These are phyloP conservation scores for Callorhinus ursinus DNA, from an alignment of 2,113 vertebrate genomes.

Conservation along the genomic window DNA sequence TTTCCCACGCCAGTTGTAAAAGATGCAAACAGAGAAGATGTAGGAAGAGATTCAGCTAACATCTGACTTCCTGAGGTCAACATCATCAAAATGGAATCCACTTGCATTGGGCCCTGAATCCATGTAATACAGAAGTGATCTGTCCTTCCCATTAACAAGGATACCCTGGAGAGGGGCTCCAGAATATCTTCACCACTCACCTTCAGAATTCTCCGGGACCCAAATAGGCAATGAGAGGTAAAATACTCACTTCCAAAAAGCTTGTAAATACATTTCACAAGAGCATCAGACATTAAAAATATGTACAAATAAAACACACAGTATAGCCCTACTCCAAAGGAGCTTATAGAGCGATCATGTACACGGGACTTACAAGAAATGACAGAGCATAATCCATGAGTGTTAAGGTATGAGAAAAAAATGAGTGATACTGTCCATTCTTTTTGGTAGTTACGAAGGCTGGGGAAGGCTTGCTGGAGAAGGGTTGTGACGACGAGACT, in stretches of 20 bases:
- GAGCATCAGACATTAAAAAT: neutral
- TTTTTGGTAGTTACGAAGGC: neutral
- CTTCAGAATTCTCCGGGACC: slow-evolving; percentile 2
- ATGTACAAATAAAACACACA: neutral
- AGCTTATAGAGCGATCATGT: neutral
- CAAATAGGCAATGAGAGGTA: neutral
- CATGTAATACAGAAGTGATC: neutral
- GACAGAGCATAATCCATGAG: neutral
- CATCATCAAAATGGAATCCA: neutral
- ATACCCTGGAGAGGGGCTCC: neutral
- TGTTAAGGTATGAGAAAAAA: neutral
- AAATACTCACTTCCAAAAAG: slow-evolving; percentile 43
- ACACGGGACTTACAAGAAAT: neutral
- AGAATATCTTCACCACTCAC: neutral
- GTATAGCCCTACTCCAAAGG: neutral
- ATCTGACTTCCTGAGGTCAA: neutral
- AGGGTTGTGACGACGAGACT: neutral
- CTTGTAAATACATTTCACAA: slow-evolving; percentile 13
- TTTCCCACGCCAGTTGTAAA: neutral
- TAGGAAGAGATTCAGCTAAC: neutral
- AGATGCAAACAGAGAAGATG: neutral
- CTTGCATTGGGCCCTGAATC: neutral
- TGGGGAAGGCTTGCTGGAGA: neutral
- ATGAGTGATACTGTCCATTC: neutral
- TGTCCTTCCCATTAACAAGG: slow-evolving; percentile 16